A percentile compares a stretch with the other conserved stretches of the same genome.
Conservation (phyloP, 2,797 vertebrate species). For the Siniperca scherzeri region DNA sequence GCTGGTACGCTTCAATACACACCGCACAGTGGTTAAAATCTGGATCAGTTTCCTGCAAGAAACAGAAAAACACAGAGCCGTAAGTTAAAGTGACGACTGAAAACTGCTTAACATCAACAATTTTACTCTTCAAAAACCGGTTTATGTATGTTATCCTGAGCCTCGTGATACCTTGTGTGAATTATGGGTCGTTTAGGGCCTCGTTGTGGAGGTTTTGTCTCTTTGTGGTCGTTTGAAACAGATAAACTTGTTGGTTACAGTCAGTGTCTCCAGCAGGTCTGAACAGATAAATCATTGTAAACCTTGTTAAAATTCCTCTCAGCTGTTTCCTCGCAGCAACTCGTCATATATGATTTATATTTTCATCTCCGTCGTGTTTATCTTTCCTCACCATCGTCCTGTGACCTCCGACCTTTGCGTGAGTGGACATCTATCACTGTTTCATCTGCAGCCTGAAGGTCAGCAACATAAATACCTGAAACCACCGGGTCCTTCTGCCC, state of each 20-base stretch:
- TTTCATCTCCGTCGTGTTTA: neutral
- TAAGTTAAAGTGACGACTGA: neutral
- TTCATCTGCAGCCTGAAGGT: neutral
- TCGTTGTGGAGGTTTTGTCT: too few relatives aligned
- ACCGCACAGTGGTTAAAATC: constrained; percentile 99
- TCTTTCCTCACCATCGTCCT: neutral
- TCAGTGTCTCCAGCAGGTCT: neutral
- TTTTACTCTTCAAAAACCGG: too few relatives aligned
- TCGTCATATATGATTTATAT: neutral
- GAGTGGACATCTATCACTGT: constrained; percentile 7
- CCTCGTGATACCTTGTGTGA: neutral
- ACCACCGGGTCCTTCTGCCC: neutral
- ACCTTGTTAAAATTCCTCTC: neutral
- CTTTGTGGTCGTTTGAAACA: neutral
- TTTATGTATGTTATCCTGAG: neutral
- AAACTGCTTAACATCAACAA: neutral
- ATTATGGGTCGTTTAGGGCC: too few relatives aligned
- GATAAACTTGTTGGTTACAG: neutral
- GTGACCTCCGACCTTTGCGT: constrained; percentile 18
- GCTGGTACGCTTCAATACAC: constrained; percentile 97
- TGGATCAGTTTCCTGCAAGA: constrained; percentile 94
- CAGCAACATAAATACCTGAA: neutral
- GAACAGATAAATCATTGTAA: neutral
- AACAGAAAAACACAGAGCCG: constrained; percentile 12
- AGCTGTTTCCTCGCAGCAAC: neutral